These are phyloP conservation scores for Drosophila kanapiae DNA, from an alignment of 1,140 invertebrate genomes.

Conservation along the genomic window DNA sequence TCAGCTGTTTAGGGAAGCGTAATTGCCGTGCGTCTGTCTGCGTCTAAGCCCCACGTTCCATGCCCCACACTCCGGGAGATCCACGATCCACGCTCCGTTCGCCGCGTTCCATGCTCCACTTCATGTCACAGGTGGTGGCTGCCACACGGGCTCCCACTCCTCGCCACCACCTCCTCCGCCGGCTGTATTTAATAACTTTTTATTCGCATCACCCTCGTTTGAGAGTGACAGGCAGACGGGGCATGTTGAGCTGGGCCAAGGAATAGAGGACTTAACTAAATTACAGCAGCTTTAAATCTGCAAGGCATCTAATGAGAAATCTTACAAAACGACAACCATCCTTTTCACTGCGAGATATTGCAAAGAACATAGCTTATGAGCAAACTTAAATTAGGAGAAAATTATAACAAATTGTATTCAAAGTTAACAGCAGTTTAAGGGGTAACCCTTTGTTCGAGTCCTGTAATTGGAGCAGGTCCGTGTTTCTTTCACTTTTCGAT, in stretches of 20 bases:
- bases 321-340: no score
- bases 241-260: conserved; percentile 6
- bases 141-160: conserved; percentile 52
- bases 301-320: neutral
- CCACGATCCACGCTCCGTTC: conserved; percentile 10
- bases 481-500: conserved; percentile 76
- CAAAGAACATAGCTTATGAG: neutral
- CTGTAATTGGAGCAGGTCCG: neutral
- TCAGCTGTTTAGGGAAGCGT: conserved; percentile 77
- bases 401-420: neutral
- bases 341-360: neutral
- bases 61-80: conserved; percentile 22
- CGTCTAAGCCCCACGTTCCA: conserved; percentile 56
- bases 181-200: conserved; percentile 78
- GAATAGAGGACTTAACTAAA: neutral
- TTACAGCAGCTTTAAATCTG: neutral
- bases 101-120: conserved; percentile 55
- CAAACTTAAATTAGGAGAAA: neutral
- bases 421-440: neutral
- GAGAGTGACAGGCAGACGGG: neutral
- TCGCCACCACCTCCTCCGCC: conserved; percentile 13
- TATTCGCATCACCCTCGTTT: conserved; percentile 45
- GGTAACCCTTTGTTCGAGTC: conserved; percentile 24
- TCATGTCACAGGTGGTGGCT: conserved; percentile 68
- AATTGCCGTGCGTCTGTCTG: conserved; percentile 72